Evolutionary conservation across 2,113 vertebrate genomes (phyloP).

Genomic region (Atractosteus spatula): DNA sequence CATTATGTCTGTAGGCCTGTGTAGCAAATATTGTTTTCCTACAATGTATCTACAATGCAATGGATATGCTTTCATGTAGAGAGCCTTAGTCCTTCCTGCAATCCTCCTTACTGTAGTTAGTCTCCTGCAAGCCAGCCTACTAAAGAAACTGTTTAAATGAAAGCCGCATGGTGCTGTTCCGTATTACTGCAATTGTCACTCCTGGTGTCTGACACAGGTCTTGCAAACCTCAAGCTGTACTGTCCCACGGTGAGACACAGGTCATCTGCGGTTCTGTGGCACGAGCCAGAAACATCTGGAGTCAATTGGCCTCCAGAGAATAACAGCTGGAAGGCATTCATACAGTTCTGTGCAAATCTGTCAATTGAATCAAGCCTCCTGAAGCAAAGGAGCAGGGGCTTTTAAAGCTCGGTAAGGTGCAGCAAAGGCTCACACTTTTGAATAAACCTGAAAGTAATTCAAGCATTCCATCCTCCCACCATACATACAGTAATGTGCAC

Average conservation of each 20-base stretch:
- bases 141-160: no score
- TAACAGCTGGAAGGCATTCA: slow-evolving; percentile 53
- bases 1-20: no score
- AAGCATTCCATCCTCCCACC: slow-evolving; percentile 8
- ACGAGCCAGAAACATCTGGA: slow-evolving; percentile 59
- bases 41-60: no score
- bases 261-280: slow-evolving; percentile 54
- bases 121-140: no score
- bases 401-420: slow-evolving; percentile 5
- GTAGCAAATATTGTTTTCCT: no score
- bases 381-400: slow-evolving; percentile 19
- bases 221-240: slow-evolving; percentile 3
- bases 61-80: no score
- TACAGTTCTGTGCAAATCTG: slow-evolving; percentile 34
- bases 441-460: slow-evolving; percentile 2
- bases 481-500: no score
- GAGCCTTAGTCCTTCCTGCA: no score
- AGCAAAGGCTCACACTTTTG: neutral
- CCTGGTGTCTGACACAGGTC: neutral
- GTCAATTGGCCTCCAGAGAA: slow-evolving; percentile 49
- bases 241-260: neutral
- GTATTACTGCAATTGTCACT: neutral
- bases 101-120: no score
- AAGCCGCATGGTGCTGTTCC: no score
- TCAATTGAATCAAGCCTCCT: slow-evolving; percentile 33